phyloP scores from a whole-genome alignment of 37 sponge, comb jelly and placozoan genomes.

The Aphrocallistes beatrix region DNA sequence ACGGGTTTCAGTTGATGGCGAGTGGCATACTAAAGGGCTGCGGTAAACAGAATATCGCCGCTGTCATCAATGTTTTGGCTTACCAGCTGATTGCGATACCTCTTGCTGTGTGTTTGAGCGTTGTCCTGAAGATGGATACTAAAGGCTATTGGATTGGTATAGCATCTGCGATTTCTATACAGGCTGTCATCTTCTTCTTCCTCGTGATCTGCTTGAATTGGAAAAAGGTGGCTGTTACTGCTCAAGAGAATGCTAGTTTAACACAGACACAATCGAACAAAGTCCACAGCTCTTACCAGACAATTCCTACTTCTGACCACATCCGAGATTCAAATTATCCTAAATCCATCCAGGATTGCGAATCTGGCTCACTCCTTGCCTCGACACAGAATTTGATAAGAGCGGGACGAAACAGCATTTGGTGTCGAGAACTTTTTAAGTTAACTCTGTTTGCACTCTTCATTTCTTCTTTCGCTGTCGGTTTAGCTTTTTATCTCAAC shows the following conservation, averaged over 20 bases:
- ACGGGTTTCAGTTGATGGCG: background rate
- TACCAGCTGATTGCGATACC: slow-evolving; percentile 7
- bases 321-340: background rate
- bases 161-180: background rate
- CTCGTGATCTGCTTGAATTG: background rate
- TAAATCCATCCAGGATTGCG: background rate
- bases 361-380: background rate
- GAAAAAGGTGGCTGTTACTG: background rate
- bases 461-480: background rate
- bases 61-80: background rate
- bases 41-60: background rate
- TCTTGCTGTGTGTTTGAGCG: background rate
- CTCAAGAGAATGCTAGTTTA: background rate
- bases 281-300: background rate
- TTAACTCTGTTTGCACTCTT: background rate
- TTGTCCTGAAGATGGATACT: background rate
- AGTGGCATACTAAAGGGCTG: slow-evolving; percentile 9
- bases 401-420: background rate
- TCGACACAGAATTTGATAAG: background rate
- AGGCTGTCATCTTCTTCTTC: background rate
- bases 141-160: background rate
- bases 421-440: background rate
- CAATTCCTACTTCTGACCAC: no score
- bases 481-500: slow-evolving; percentile 1
- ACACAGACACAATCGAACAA: no score